Evolutionary conservation across 2,113 vertebrate species (phyloP), one percentile per base, ranked within the genome.

Genomic region (Montifringilla adamsi): DNA sequence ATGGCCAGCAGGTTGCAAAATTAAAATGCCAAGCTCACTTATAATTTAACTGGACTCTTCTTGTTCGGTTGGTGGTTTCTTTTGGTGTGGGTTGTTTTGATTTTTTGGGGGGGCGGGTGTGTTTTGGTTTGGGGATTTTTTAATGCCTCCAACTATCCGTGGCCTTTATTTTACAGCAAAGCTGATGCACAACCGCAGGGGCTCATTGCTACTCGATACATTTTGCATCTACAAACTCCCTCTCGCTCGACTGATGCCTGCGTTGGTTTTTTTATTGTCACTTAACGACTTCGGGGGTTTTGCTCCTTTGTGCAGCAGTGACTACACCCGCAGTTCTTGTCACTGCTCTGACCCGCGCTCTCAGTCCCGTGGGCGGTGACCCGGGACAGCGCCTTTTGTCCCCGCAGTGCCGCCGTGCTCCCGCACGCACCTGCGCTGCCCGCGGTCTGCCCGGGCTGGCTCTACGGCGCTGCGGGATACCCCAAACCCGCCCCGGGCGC

Each of bases 181-280:
- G 58, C 6, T 7, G 11, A 26, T 16, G 37, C 13, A 22, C 27
- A 72, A 2, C 33, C 0, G 1, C n/a, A 9, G 28, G 8, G 23
- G 6, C 26, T 44, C 39, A 2, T 3, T 43, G 9, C 10, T 1
- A 7, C 37, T 3, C 5, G 41, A 15, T 27, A 14, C 3, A 4
- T 37, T 69, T 37, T 5, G 10, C 22, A 7, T 0, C 9, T 31
- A 8, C 20, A 12, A 46, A 8, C 18, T 20, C 30, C 15, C 16
- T 50, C n/a, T 9, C 21, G 11, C 52, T n/a, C 28, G 5, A 17
- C 22, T 0, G 1, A 11, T 2, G 2, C 30, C 44, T 2, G 19
- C 21, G 2, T 3, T 13, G n/a, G 2, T 2, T 6, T 52, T n/a
- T 63, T n/a, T 16, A 46, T 4, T 5, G 43, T 19, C 17, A 0